A percentile compares a stretch with the other conserved stretches of the same genome.
Evolutionary conservation across 1,140 invertebrate genomes (phyloP).

Genomic region (Lerema accius): DNA sequence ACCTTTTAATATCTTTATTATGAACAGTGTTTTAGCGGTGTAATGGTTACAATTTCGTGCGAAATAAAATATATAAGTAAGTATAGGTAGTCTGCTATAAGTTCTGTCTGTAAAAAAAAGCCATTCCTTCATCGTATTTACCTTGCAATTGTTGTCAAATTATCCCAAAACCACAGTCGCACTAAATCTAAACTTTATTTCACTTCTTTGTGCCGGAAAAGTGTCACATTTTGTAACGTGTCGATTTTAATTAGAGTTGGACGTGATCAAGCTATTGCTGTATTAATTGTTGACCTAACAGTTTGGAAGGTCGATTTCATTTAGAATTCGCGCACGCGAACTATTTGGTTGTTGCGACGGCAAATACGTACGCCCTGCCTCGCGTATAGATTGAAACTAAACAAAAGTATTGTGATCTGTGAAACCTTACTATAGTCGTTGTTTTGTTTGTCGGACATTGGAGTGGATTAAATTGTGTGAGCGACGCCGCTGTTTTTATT

Average conservation of each 20-base stretch:
- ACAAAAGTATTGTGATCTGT: no score
- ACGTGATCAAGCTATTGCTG: not conserved
- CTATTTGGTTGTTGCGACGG: not conserved
- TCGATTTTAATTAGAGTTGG: not conserved
- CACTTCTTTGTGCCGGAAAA: constrained; percentile 1
- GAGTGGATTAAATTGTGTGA: no score
- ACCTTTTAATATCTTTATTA: no score
- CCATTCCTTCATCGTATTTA: not conserved
- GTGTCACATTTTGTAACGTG: constrained; percentile 18
- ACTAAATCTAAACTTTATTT: constrained; percentile 7
- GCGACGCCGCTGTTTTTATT: constrained; percentile 3
- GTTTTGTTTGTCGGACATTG: no score
- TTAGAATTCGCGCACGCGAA: constrained; percentile 25
- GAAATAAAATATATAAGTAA: no score
- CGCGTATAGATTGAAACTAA: constrained; percentile 23
- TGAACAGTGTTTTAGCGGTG: no score
- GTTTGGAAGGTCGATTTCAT: constrained; percentile 29
- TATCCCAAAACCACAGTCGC: constrained; percentile 7
- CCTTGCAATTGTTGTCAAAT: constrained; percentile 19
- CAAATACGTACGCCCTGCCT: constrained; percentile 19
- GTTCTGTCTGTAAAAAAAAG: no score
- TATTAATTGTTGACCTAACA: constrained; percentile 16
- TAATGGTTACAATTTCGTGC: no score
- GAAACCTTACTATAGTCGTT: constrained; percentile 1
- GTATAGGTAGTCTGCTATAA: no score